Evolutionary conservation across 1,140 invertebrate genomes (phyloP).

Genomic region (Heliconius himera): DNA sequence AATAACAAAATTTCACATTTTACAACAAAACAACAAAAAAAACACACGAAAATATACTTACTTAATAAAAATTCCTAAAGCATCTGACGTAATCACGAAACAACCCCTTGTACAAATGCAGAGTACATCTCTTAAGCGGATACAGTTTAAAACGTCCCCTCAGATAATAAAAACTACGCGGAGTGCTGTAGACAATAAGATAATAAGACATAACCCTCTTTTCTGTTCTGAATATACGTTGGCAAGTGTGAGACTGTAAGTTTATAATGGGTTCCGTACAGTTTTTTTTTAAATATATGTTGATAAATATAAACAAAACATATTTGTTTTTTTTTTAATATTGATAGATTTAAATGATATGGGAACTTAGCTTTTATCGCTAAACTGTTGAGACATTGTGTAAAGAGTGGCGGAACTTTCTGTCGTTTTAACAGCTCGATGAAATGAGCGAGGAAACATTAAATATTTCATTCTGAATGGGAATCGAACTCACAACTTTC

Average conservation of each 20-base stretch:
- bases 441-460: too few species aligned
- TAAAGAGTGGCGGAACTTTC: too few species aligned
- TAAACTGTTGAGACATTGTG: too few species aligned
- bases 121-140: constrained; percentile 61
- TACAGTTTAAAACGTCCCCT: constrained; percentile 71
- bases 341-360: too few species aligned
- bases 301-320: too few species aligned
- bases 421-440: too few species aligned
- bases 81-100: constrained; percentile 28
- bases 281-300: neutral
- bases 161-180: constrained; percentile 78
- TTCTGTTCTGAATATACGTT: constrained; percentile 10
- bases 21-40: neutral
- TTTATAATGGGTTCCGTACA: neutral
- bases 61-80: constrained; percentile 3
- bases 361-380: too few species aligned
- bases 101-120: constrained; percentile 48
- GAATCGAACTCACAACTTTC: too few species aligned
- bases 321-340: too few species aligned
- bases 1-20: neutral
- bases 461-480: too few species aligned
- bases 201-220: constrained; percentile 51
- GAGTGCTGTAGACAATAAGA: constrained; percentile 71
- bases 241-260: neutral
- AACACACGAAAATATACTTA: constrained; percentile 15